Percentiles rank a stretch among this genome's conserved stretches.
These are phyloP conservation scores for Alectura lathami DNA, from an alignment of 2,113 vertebrate genomes.

Conservation along the genomic window DNA sequence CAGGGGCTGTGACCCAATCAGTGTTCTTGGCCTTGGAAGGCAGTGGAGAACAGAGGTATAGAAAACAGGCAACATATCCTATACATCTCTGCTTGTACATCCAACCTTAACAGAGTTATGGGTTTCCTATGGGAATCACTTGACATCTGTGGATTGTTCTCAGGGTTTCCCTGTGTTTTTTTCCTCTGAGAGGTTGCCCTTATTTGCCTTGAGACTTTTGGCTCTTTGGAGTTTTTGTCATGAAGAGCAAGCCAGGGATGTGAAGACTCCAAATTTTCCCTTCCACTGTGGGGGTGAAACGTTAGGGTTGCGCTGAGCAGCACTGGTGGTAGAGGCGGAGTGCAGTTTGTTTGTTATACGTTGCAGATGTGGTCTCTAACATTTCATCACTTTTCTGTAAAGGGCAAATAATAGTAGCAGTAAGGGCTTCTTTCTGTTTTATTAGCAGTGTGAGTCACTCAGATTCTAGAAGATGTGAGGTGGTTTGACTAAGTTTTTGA, in stretches of 20 bases:
- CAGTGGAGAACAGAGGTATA: neutral
- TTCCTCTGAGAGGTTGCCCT: neutral
- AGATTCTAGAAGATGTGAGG: neutral
- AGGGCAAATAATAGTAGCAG: neutral
- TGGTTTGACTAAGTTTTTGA: neutral
- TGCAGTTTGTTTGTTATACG: neutral
- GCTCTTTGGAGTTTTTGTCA: neutral
- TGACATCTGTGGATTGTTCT: neutral
- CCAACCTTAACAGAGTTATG: rapidly evolving
- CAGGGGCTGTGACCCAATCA: neutral
- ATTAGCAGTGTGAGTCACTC: neutral
- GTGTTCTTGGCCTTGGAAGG: neutral
- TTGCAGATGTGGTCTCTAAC: neutral
- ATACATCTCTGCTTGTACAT: neutral
- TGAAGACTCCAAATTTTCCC: neutral
- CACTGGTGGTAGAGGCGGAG: neutral
- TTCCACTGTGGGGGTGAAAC: neutral
- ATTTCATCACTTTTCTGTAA: neutral
- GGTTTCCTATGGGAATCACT: neutral
- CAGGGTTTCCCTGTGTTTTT: neutral
- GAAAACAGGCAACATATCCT: neutral
- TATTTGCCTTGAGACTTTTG: neutral
- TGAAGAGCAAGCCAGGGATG: neutral
- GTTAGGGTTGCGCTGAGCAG: neutral
- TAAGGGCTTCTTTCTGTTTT: neutral